A percentile compares a stretch with the other conserved stretches of the same genome.
Evolutionary conservation across 1,140 invertebrate genomes (phyloP).

Genomic region (Potamilus streckersoni): DNA sequence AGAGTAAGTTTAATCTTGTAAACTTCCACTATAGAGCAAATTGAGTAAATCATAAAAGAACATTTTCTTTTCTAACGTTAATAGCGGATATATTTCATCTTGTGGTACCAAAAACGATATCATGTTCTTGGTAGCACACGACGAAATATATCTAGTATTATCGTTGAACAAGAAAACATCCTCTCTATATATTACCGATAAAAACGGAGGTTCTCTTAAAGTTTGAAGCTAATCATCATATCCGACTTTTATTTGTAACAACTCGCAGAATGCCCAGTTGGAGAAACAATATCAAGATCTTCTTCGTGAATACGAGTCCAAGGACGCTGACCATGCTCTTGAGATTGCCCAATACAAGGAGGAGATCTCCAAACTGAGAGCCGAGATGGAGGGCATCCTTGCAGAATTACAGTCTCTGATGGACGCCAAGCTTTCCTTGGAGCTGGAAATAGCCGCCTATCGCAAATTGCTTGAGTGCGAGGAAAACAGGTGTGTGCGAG

Average conservation of each 20-base stretch:
- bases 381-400: conserved; percentile 54
- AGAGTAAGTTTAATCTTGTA: too few relatives aligned
- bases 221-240: conserved; percentile 1
- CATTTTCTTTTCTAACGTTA: too few relatives aligned
- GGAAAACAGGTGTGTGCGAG: conserved; percentile 58
- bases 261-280: conserved; percentile 67
- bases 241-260: not conserved
- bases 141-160: too few relatives aligned
- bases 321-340: conserved; percentile 60
- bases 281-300: conserved; percentile 69
- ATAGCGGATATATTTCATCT: too few relatives aligned
- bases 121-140: too few relatives aligned
- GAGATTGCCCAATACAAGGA: conserved; percentile 52
- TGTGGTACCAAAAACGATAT: too few relatives aligned
- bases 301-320: conserved; percentile 67
- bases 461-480: conserved; percentile 66
- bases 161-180: too few relatives aligned
- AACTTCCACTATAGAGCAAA: too few relatives aligned
- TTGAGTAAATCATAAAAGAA: too few relatives aligned
- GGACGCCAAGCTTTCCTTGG: conserved; percentile 68
- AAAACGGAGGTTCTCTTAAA: too few relatives aligned
- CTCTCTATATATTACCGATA: too few relatives aligned
- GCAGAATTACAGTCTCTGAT: conserved; percentile 52
- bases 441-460: conserved; percentile 68
- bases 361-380: conserved; percentile 43